Evolutionary conservation across 2,888 invertebrate species (phyloP), one percentile per base, ranked within the genome.

Genomic region (Mantis religiosa): DNA sequence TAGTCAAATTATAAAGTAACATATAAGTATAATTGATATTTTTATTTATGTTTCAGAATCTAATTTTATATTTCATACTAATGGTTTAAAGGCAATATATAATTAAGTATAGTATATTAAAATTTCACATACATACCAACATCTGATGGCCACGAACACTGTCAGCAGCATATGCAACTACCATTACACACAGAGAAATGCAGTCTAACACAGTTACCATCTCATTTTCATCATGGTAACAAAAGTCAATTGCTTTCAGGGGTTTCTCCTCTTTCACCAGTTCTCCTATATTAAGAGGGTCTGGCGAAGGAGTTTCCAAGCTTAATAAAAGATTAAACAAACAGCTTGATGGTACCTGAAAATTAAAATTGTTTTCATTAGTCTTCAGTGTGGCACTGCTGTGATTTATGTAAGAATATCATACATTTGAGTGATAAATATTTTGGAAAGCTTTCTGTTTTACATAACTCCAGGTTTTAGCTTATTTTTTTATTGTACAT

Each of bases 111-210:
- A 12, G 34, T 34, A 41, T 41, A 41, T 41, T 9, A 41, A 41
- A 41, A 12, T 12, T 7, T 83, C 30, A 94, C 95, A 94, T 34
- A 94, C 95, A 94, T 93, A 97, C 98, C 94, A 98, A 93, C 98
- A 98, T 98, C 93, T 98, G 98, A 92, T 98, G 98, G 0, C 98
- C 98, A 90, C 98, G 94, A 90, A 97, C 96, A 89, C 99, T 98
- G 93, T 99, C 99, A 9, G 99, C 98, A 0, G 99, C 97, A 93
- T 99, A 99, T 0, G 99, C 99, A 8, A 99, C 98, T 0, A 99
- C 99, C 96, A 99, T 99, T 0, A 99, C 99, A 93, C 99, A 99
- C 89, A 99, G 95, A n/a, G 99, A 98, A 92, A 99, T 98, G 91
- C 99, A 99, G 93, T 99, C 99, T 90, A 99, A 94, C 12, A 99